phyloP scores from a whole-genome alignment of 1,140 invertebrate species.

The Helicorthomorpha holstii region DNA sequence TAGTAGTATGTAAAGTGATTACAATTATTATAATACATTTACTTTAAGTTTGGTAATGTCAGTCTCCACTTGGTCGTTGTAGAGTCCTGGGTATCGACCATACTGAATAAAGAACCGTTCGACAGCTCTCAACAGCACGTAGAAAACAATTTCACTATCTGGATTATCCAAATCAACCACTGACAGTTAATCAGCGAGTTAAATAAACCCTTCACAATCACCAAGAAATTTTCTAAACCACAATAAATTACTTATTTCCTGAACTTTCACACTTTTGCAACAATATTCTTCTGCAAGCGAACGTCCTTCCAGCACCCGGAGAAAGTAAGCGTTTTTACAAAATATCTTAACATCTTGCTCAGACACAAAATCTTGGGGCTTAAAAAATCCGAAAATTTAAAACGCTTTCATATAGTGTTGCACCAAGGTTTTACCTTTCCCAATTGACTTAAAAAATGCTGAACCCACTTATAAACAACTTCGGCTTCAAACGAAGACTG shows the following conservation, averaged over 20 bases:
- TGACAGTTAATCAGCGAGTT: constrained; percentile 13
- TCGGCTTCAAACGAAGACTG: constrained; percentile 69
- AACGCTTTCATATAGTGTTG: neutral
- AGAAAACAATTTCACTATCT: constrained; percentile 73
- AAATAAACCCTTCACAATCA: neutral
- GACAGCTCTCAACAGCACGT: constrained; percentile 74
- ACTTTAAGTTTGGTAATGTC: constrained; percentile 75
- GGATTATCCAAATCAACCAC: constrained; percentile 49
- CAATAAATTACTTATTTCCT: constrained; percentile 32
- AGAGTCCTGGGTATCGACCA: constrained; percentile 76
- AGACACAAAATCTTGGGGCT: constrained; percentile 49
- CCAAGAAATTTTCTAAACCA: neutral
- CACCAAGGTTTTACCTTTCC: constrained; percentile 6
- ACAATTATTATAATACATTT: neutral
- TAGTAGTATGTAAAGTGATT: neutral
- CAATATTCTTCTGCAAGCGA: constrained; percentile 59
- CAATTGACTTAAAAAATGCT: constrained; percentile 50
- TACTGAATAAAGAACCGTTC: constrained; percentile 78
- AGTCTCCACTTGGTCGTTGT: constrained; percentile 67
- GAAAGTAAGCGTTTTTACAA: constrained; percentile 53
- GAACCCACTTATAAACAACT: constrained; percentile 56
- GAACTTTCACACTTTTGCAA: constrained; percentile 31
- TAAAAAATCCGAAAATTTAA: constrained; percentile 11
- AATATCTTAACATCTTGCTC: constrained; percentile 57
- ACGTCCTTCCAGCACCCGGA: constrained; percentile 60